Conservation (phyloP, 1,140 invertebrate species). For the Sitodiplosis mosellana region DNA sequence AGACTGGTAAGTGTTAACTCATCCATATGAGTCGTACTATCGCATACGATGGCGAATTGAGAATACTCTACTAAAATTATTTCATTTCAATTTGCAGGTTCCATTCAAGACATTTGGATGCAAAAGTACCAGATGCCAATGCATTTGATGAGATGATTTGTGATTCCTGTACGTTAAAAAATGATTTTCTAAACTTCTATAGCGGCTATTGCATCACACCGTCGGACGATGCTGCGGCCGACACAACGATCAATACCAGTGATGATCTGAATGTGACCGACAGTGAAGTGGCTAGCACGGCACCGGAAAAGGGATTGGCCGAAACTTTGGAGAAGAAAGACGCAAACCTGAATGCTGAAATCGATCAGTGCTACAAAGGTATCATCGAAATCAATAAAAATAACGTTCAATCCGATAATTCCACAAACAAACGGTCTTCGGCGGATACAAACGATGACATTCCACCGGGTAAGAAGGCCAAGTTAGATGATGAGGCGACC, state of each 20-base stretch:
- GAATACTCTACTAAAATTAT: too few species aligned
- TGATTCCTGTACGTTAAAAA: conserved; percentile 46
- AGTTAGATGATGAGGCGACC: conserved; percentile 7
- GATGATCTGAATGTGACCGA: background rate
- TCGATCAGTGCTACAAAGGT: background rate
- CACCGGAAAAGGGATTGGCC: background rate
- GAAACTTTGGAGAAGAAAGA: background rate
- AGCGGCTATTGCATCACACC: conserved; percentile 25
- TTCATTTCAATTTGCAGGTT: conserved; percentile 25
- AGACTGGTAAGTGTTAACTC: conserved; percentile 65
- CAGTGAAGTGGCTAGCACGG: too few species aligned
- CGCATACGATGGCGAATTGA: too few species aligned
- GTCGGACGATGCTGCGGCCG: background rate
- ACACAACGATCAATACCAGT: background rate
- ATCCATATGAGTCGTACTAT: too few species aligned
- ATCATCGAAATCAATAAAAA: conserved; percentile 1
- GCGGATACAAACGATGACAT: conserved; percentile 6
- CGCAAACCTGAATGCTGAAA: background rate
- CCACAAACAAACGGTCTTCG: too few species aligned
- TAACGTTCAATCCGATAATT: conserved; percentile 3
- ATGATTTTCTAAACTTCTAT: conserved; percentile 61
- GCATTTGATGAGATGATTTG: conserved; percentile 66
- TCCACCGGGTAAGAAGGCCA: conserved; percentile 4
- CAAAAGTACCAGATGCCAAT: conserved; percentile 31
- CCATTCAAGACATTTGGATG: conserved; percentile 64